Conservation (phyloP, 2,113 vertebrate genomes). For the Eptesicus fuscus region DNA sequence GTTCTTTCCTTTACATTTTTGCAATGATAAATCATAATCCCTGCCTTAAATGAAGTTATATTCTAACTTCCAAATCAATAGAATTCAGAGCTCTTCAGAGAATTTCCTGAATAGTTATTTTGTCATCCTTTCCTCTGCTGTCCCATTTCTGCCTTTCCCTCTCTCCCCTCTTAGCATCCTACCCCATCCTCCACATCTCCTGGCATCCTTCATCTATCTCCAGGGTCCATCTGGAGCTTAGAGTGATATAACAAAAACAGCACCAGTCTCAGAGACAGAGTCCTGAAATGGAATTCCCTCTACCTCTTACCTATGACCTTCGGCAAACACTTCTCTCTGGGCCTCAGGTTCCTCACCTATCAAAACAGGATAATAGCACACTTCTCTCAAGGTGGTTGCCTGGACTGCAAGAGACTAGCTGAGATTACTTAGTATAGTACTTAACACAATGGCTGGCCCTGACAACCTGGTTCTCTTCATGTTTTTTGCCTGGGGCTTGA, state of each 20-base stretch:
- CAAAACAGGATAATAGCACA: not conserved
- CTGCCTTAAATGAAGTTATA: not conserved
- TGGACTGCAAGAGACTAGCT: not conserved
- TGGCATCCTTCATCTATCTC: not conserved
- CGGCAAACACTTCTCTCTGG: not conserved
- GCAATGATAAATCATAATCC: not conserved
- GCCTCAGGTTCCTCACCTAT: not conserved
- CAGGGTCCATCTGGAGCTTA: not conserved
- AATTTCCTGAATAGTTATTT: not conserved
- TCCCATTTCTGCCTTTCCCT: not conserved
- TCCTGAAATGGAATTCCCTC: not conserved
- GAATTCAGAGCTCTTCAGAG: not conserved
- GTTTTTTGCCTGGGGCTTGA: not conserved
- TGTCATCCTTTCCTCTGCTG: not conserved
- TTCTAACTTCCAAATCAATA: not conserved
- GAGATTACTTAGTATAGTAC: not conserved
- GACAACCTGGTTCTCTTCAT: not conserved
- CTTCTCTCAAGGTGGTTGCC: not conserved
- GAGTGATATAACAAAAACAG: not conserved
- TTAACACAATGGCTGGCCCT: not conserved
- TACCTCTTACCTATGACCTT: not conserved
- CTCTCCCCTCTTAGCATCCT: not conserved
- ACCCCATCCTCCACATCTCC: not conserved
- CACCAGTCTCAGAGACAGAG: not conserved
- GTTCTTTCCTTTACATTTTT: constrained; percentile 14